Percentiles rank a stretch among this genome's conserved stretches.
phyloP scores from a whole-genome alignment of 2,113 vertebrate species.

The Urocynchramus pylzowi region DNA sequence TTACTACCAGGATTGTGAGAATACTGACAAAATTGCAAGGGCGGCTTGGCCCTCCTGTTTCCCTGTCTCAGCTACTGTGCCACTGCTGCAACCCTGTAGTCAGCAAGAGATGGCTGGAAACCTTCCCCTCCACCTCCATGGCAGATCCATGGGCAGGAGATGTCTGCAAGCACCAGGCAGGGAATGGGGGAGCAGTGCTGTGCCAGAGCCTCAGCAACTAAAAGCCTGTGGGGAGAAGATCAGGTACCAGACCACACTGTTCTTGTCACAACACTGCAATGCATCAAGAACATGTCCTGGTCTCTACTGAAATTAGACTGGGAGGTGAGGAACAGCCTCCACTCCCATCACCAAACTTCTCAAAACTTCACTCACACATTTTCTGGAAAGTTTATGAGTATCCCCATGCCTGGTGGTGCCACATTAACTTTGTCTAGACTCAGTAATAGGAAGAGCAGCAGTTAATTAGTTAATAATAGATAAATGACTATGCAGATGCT shows the following conservation, averaged over 20 bases:
- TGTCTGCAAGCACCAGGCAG: background rate
- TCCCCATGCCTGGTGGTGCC: background rate
- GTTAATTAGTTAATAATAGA: background rate
- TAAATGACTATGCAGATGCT: background rate
- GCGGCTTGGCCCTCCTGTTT: background rate
- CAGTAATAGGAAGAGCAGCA: background rate
- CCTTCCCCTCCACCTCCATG: fast-evolving
- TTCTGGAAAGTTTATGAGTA: background rate
- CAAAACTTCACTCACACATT: background rate
- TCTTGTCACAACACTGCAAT: fast-evolving
- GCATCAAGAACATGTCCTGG: background rate
- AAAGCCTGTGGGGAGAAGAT: background rate
- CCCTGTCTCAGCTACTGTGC: background rate
- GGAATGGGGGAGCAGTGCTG: background rate
- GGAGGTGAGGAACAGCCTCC: background rate
- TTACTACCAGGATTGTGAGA: background rate
- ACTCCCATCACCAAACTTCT: background rate
- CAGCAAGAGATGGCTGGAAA: background rate
- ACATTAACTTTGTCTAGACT: background rate
- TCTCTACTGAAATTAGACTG: background rate
- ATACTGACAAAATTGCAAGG: background rate
- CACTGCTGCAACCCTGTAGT: background rate
- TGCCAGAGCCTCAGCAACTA: background rate
- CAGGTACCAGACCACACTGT: background rate
- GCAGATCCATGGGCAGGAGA: background rate